phyloP scores from a whole-genome alignment of 1,140 invertebrate genomes.

The Dufourea novaeangliae region DNA sequence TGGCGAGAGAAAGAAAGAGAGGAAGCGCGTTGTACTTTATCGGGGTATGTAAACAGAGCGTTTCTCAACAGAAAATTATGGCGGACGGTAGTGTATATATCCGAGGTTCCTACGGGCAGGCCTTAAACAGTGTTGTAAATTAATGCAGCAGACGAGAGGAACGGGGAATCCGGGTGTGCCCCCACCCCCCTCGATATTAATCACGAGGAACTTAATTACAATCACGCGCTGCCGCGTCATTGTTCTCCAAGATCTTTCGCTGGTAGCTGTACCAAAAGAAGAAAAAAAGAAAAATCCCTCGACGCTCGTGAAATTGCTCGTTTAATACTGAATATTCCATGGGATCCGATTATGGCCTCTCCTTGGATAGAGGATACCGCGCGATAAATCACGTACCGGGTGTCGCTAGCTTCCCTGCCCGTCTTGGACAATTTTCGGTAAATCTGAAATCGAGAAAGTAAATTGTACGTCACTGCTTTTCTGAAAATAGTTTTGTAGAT shows the following conservation, averaged over 20 bases:
- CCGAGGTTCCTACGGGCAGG: conserved; percentile 31
- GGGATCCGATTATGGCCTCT: conserved; percentile 6
- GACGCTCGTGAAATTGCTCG: conserved; percentile 14
- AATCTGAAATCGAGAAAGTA: too few relatives aligned
- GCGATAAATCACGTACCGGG: neutral
- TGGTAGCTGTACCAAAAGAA: neutral
- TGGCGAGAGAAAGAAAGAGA: too few relatives aligned
- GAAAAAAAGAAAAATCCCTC: neutral
- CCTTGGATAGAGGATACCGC: neutral
- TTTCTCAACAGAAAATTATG: conserved; percentile 45
- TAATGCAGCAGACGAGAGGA: conserved; percentile 43
- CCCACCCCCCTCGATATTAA: conserved; percentile 53
- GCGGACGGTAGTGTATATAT: conserved; percentile 28
- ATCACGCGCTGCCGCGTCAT: conserved; percentile 55
- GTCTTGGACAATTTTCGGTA: neutral
- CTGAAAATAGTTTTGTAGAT: too few relatives aligned
- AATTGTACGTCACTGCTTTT: too few relatives aligned
- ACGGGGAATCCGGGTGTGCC: conserved; percentile 31
- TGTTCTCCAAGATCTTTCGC: conserved; percentile 41
- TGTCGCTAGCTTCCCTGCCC: neutral
- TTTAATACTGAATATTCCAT: conserved; percentile 26
- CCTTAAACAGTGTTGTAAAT: conserved; percentile 55
- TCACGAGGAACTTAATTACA: conserved; percentile 56
- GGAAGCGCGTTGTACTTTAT: conserved; percentile 33
- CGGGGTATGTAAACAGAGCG: conserved; percentile 43